Conservation (phyloP, 1,140 invertebrate species). For the Orchestia grillus region DNA sequence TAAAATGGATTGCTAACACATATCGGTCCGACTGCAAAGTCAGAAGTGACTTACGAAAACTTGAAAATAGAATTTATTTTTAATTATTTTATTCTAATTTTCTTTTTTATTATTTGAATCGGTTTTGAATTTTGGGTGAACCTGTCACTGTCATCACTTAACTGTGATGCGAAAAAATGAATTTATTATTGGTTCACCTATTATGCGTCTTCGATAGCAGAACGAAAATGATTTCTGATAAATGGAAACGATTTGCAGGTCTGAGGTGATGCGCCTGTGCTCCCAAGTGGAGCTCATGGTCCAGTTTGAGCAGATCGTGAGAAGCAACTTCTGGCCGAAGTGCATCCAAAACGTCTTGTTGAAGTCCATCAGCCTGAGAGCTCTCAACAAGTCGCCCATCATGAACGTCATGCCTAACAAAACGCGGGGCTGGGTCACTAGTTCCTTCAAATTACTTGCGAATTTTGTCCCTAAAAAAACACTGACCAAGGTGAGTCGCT, state of each 20-base stretch:
- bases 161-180: background rate
- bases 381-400: background rate
- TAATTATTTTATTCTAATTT: too few relatives aligned
- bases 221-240: background rate
- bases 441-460: constrained; percentile 58
- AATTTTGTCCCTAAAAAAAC: constrained; percentile 51
- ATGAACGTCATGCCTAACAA: constrained; percentile 61
- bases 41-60: too few relatives aligned
- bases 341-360: constrained; percentile 57
- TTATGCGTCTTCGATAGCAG: background rate
- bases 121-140: too few relatives aligned
- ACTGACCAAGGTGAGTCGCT: constrained; percentile 57
- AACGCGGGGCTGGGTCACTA: constrained; percentile 58
- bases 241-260: constrained; percentile 49
- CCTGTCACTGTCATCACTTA: background rate
- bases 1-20: too few relatives aligned
- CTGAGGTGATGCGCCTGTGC: constrained; percentile 63
- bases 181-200: background rate
- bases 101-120: too few relatives aligned
- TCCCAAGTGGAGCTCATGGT: constrained; percentile 66
- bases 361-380: constrained; percentile 58
- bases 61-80: too few relatives aligned
- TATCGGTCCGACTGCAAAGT: too few relatives aligned
- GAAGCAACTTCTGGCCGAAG: constrained; percentile 59
- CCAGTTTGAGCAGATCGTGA: constrained; percentile 60